Conservation (phyloP, 2,113 vertebrate species). For the Callithrix jacchus region DNA sequence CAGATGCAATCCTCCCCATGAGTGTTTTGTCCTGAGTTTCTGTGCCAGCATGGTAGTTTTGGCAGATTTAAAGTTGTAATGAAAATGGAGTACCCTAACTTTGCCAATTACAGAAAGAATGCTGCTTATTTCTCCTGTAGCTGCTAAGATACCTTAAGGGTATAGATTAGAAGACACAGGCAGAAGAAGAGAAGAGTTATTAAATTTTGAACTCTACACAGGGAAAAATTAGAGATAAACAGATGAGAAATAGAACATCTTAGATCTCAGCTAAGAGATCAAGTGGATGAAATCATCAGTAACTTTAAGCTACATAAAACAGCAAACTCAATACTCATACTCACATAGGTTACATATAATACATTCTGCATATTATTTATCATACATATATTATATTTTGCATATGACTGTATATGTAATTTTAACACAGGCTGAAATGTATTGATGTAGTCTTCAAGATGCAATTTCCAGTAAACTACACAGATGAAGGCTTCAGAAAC, state of each 20-base stretch:
- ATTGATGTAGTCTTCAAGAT: conserved; percentile 11
- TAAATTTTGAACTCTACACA: conserved; percentile 66
- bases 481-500: conserved; percentile 78
- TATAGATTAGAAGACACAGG: conserved; percentile 74
- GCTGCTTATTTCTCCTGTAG: conserved; percentile 64
- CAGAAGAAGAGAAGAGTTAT: conserved; percentile 53
- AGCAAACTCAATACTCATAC: neutral
- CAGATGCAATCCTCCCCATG: neutral
- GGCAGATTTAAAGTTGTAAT: conserved; percentile 57
- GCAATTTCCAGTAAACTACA: conserved; percentile 69
- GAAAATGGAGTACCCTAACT: conserved; percentile 67
- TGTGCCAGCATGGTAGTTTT: conserved; percentile 62
- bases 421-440: neutral
- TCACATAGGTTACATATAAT: neutral
- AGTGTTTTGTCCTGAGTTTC: conserved; percentile 64
- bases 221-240: conserved; percentile 61
- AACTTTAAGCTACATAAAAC: neutral
- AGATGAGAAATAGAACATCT: conserved; percentile 45
- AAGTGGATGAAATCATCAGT: neutral
- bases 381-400: no score
- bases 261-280: conserved; percentile 31
- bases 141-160: conserved; percentile 73
- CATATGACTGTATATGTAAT: neutral
- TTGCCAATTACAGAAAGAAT: conserved; percentile 64
- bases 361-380: neutral